Evolutionary conservation across 2,888 invertebrate genomes (phyloP), one percentile per base, ranked within the genome.

Genomic region (Loripinus fragilis): DNA sequence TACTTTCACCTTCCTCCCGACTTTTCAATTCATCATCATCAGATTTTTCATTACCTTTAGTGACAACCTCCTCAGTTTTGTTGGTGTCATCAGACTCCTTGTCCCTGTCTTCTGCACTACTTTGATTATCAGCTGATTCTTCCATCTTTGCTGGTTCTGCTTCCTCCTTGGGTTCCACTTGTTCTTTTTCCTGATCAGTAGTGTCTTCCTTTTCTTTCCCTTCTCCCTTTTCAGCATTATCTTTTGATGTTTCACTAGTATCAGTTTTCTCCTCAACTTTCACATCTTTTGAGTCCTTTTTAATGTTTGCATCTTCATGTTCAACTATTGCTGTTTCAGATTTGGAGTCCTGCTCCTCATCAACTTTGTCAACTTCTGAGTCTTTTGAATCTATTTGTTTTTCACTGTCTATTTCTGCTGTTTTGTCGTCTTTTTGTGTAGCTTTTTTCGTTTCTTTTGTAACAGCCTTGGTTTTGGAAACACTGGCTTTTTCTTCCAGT

Each of bases 371-470:
- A 48, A n/a, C 69, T 30, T 41, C 17, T 42, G n/a, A 15, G 35
- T 74, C 71, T 45, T 70, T 65, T 42, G 25, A 70, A 50, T 74
- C 41, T 65, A 38, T 28, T 60, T 55, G 67, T 60, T 64, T 74
- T 30, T 76, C 64, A 23, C 48, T 52, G 17, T 81, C 65, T 2
- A 70, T 48, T 70, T 50, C n/a, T 12, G 45, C 20, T 17, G 28
- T 48, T 45, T 72, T 45, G 17, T 12, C 33, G 8, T 48, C 72
- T 8, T 42, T 15, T 20, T 45, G 3, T 2, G 17, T 23, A n/a
- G n/a, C 30, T 17, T 42, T 65, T 41, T 71, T 41, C 5, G 5
- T 42, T 17, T 42, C 71, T 41, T 30, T 28, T 55, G 8, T 38
- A 60, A 33, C 42, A 38, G 50, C 48, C 12, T n/a, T 23, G 23